Base-by-base conservation (phyloP, 2,797 vertebrate species). In the Pyrocephalus nanus region DNA sequence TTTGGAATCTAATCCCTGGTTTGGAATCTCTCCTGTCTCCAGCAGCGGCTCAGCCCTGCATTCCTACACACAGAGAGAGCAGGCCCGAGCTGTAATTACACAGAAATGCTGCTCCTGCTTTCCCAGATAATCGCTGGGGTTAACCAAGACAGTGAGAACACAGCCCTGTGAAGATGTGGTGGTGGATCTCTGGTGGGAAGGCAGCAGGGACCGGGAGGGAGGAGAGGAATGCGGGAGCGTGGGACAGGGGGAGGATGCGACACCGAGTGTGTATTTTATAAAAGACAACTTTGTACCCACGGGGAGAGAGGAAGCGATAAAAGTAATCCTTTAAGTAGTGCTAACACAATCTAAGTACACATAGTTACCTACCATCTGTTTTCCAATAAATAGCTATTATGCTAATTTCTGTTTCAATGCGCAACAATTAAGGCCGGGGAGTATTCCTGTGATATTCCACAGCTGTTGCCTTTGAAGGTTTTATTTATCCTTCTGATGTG, bases 381-480 rank as follows among this genome's bases (percentile, higher is more conserved):
- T 93, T 91, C 95, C 89, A 93, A 90, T 93, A 92, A 96, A 77
- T 75, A 96, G 88, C 91, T 82, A 79, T 95, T 95, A 92, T 92
- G 74, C 60, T 93, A 58, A 89, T 95, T 97, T 88, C 53, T 92
- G 84, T 96, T 93, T 81, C 89, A 86, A 5, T 73, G 74, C n/a
- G 12, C 85, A 84, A 77, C 91, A 90, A 77, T 95, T 95, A 90
- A 90, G 95, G 84, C 69, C 20, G 69, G 2, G 8, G 27, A 50
- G 79, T 86, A 78, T 78, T 89, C 86, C 92, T 88, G 83, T 40
- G 90, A 76, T 96, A 94, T 93, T 93, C 87, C 92, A 51, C 96
- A 94, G 91, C 92, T 95, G 40, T 83, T 97, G 86, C 92, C 75
- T 96, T 95, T 93, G 94, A 98, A 96, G 76, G 55, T 91, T 90